Conservation (phyloP, 2,113 vertebrate genomes). For the Larimichthys polyactis region DNA sequence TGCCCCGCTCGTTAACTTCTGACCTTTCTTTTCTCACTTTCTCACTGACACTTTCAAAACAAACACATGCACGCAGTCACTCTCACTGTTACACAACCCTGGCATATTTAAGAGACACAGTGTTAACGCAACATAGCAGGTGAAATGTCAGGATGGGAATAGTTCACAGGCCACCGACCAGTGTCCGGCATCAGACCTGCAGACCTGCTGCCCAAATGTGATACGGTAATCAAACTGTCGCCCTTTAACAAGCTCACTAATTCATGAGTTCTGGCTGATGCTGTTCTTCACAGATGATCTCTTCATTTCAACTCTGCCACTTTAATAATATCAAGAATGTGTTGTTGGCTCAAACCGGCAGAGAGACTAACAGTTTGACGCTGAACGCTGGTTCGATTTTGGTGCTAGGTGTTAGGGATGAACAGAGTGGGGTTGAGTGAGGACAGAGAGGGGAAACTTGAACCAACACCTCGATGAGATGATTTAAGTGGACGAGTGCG, state of each 20-base stretch:
- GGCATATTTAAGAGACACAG: conserved; percentile 11
- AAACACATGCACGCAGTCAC: conserved; percentile 9
- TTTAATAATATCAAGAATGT: background rate
- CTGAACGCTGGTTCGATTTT: background rate
- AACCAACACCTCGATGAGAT: background rate
- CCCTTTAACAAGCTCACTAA: conserved; percentile 58
- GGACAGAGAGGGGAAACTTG: background rate
- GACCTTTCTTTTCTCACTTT: conserved; percentile 18
- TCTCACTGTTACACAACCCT: conserved; percentile 12
- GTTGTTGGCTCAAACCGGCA: background rate
- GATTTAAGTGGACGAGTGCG: conserved; percentile 13
- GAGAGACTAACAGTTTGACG: background rate
- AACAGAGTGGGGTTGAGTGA: background rate
- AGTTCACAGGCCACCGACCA: background rate
- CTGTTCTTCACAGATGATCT: conserved; percentile 18
- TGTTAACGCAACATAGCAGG: conserved; percentile 63
- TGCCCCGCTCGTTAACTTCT: background rate
- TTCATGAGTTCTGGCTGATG: conserved; percentile 45
- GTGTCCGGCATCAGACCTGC: no score
- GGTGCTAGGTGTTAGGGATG: background rate
- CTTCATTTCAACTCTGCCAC: conserved; percentile 1
- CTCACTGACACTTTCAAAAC: conserved; percentile 15
- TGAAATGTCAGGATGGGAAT: conserved; percentile 73
- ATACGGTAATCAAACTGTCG: conserved; percentile 59
- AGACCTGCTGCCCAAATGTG: background rate